phyloP scores from a whole-genome alignment of 2,888 invertebrate species.

The Aromia moschata region DNA sequence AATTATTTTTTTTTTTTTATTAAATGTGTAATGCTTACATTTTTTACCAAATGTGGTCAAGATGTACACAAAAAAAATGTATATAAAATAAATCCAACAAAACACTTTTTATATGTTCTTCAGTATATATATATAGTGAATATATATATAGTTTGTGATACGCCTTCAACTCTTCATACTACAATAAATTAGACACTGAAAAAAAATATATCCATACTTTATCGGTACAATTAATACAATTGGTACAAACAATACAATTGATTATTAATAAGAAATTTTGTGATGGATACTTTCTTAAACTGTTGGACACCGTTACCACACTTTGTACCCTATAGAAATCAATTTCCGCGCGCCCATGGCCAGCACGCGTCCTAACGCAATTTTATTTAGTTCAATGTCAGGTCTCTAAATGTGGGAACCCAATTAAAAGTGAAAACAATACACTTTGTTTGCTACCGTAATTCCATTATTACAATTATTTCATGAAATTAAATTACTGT shows the following conservation, averaged over 20 bases:
- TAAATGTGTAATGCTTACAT: too few species aligned
- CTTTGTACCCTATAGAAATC: not conserved
- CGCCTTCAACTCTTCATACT: not conserved
- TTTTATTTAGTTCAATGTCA: constrained; percentile 62
- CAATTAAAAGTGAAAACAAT: constrained; percentile 60
- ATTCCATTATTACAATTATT: constrained; percentile 39
- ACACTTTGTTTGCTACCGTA: constrained; percentile 44
- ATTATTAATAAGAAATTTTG: too few species aligned
- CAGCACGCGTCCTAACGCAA: constrained; percentile 53
- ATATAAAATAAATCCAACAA: too few species aligned
- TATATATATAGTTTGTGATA: not conserved
- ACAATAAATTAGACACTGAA: not conserved
- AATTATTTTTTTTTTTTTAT: too few species aligned
- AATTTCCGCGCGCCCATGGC: constrained; percentile 24
- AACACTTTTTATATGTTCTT: too few species aligned
- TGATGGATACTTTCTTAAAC: too few species aligned
- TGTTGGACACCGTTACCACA: too few species aligned
- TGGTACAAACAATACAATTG: too few species aligned
- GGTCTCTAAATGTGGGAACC: constrained; percentile 58
- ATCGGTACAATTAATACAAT: too few species aligned
- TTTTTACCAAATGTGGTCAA: too few species aligned
- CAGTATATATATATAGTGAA: too few species aligned
- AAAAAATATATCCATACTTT: not conserved
- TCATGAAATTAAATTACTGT: constrained; percentile 34
- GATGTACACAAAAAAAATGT: too few species aligned